Percentiles rank a stretch among this genome's conserved stretches.
Conservation (phyloP, 2,113 vertebrate species). For the Lepus americanus region DNA sequence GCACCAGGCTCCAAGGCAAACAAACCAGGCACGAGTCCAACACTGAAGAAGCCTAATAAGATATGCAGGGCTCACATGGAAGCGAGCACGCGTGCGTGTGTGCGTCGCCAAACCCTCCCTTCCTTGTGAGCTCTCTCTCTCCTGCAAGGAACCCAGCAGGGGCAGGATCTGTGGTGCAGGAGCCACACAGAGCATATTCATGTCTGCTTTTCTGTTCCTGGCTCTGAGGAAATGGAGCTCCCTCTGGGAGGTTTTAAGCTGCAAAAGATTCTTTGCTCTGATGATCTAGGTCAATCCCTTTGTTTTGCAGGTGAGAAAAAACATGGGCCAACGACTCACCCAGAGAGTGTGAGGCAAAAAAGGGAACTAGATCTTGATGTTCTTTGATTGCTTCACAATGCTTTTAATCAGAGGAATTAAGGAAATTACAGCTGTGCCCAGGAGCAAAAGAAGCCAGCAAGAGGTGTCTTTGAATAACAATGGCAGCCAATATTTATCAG, state of each 20-base stretch:
- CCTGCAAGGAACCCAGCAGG: neutral
- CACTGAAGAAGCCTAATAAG: neutral
- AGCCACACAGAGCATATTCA: neutral
- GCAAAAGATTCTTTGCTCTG: neutral
- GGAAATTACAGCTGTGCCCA: fast-evolving
- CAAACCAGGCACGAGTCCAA: neutral
- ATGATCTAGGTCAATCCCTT: neutral
- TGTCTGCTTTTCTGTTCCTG: neutral
- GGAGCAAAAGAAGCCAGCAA: neutral
- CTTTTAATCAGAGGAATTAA: neutral
- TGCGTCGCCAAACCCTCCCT: neutral
- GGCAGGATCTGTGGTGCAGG: neutral
- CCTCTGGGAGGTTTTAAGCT: neutral
- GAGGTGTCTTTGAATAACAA: neutral
- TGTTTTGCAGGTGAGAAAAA: neutral
- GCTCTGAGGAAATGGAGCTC: neutral
- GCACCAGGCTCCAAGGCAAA: neutral
- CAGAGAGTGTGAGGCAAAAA: neutral
- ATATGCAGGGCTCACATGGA: neutral
- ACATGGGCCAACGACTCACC: too few species aligned
- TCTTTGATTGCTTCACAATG: neutral
- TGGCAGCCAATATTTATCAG: neutral
- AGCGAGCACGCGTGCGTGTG: neutral
- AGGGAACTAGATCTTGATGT: neutral
- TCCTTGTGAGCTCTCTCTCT: neutral